Conservation (phyloP, 2,113 vertebrate species). For the Plestiodon gilberti region DNA sequence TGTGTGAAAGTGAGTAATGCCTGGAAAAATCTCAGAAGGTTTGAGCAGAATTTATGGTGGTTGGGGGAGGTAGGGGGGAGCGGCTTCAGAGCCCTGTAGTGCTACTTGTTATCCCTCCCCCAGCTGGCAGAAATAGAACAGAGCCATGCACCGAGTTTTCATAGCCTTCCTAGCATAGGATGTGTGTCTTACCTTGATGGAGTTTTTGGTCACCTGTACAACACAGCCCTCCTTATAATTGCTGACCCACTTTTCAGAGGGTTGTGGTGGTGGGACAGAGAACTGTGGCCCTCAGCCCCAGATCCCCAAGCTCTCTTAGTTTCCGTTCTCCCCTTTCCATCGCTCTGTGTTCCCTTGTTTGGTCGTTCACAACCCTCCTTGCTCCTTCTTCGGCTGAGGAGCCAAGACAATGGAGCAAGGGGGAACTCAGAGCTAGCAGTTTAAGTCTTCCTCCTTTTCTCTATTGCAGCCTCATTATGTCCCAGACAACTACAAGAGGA, state of each 20-base stretch:
- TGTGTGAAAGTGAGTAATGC: background rate
- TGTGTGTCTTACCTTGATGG: background rate
- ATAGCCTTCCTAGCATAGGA: background rate
- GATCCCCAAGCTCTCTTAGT: too few species aligned
- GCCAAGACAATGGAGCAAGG: background rate
- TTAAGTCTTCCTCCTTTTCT: conserved; percentile 6
- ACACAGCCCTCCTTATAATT: background rate
- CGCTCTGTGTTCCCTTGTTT: background rate
- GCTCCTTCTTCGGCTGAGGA: background rate
- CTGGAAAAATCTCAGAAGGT: background rate
- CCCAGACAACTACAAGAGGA: conserved; percentile 98
- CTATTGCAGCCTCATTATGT: conserved; percentile 93
- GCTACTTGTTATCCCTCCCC: background rate
- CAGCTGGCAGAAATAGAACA: background rate
- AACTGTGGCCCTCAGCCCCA: background rate
- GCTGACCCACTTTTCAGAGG: background rate
- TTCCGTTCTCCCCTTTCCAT: background rate
- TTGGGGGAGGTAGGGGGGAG: background rate
- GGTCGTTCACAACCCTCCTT: too few species aligned
- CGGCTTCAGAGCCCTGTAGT: background rate
- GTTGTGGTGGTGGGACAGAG: background rate
- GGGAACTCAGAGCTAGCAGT: background rate
- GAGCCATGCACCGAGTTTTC: too few species aligned
- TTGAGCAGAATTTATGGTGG: background rate
- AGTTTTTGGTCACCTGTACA: background rate